Evolutionary conservation across 1,140 invertebrate species (phyloP), one percentile per base, ranked within the genome.

Genomic region (Leucophenga varia): DNA sequence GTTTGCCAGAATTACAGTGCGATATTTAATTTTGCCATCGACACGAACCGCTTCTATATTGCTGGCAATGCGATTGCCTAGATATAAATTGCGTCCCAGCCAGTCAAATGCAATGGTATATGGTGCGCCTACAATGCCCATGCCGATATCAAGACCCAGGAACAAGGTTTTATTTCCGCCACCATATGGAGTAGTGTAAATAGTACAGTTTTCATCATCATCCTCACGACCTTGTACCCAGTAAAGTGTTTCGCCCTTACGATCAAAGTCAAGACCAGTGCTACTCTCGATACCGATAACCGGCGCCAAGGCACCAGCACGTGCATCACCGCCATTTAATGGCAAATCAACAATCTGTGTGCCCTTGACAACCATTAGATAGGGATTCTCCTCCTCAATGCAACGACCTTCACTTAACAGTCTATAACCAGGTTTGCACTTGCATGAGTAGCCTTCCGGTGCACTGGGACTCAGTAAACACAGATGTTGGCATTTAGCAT

Each of bases 21-120:
- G 79, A 69, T 90, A 88, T 59, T 88, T 87, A 1, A 83, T 80
- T 72, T 92, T 90, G 0, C 90, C 88, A 65, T 95, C 91, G 1
- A 93, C 82, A 65, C 88, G 88, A 2, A 98, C 83, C 0, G 95
- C 86, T 77, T 97, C 94, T 47, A 98, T 92, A 52, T 95, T 96
- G 18, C 91, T 90, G 8, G 92, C 91, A 31, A 89, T 81, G 14
- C 88, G 84, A 67, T 98, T 98, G 9, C 93, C 95, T 57, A 98
- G 87, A 65, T 91, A 98, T 6, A 99, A 71, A 77, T 98, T 99
- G 30, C 94, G 79, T 7, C 95, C 94, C 20, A 98, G 80, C 95
- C 95, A 98, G 71, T 98, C 96, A 65, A 97, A 90, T 1, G 95
- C 95, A 21, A 98, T 84, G 1, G 90, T 84, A 34, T 91, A 92